Evolutionary conservation across 2,113 vertebrate species (phyloP).

Genomic region (Rhodinocichla rosea): DNA sequence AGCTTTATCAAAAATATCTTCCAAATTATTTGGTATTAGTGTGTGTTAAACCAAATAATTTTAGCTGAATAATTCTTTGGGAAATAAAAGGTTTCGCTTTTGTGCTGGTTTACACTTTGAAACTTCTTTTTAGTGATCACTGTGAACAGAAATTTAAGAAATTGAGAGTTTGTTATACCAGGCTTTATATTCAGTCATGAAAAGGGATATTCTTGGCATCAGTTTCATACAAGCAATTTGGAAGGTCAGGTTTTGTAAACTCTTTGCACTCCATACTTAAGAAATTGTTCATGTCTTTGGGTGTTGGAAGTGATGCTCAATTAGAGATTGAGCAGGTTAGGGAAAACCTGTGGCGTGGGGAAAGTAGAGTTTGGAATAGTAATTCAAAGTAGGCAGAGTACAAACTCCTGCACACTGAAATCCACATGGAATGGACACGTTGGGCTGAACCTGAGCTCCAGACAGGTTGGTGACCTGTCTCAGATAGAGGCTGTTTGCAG

Average conservation of each 20-base stretch:
- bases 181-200: background rate
- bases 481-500: background rate
- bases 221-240: background rate
- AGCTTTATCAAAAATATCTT: background rate
- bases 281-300: background rate
- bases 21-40: background rate
- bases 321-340: background rate
- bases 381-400: background rate
- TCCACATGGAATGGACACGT: rapidly evolving
- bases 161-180: background rate
- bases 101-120: background rate
- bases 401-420: background rate
- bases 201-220: background rate
- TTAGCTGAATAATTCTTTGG: background rate
- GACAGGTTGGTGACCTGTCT: background rate
- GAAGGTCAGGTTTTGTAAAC: background rate
- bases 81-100: background rate
- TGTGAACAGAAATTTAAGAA: background rate
- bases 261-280: background rate
- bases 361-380: background rate
- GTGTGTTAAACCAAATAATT: background rate
- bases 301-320: background rate
- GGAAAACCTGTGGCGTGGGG: background rate
- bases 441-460: background rate
- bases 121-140: background rate